Conservation (phyloP, 2,888 invertebrate genomes). For the Operophtera brumata region DNA sequence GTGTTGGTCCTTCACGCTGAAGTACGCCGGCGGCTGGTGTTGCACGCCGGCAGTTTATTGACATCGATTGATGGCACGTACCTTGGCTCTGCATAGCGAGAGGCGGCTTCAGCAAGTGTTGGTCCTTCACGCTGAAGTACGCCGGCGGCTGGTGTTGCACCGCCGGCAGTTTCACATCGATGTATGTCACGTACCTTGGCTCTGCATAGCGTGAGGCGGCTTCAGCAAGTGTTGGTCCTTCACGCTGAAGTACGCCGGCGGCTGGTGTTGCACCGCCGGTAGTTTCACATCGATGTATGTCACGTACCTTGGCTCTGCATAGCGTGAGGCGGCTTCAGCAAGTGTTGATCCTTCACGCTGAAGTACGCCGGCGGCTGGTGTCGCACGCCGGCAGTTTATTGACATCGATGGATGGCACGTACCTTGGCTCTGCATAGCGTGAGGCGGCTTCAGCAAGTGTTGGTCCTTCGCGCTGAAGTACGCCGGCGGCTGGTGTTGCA, state of each 20-base stretch:
- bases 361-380: slow-evolving; percentile 81
- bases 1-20: slow-evolving; percentile 95
- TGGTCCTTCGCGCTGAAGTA: slow-evolving; percentile 96
- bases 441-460: slow-evolving; percentile 95
- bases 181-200: too few relatives aligned
- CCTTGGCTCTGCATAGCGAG: slow-evolving; percentile 85
- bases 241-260: slow-evolving; percentile 91
- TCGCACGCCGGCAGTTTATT: slow-evolving; percentile 88
- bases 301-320: slow-evolving; percentile 78
- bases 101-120: slow-evolving; percentile 96
- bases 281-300: slow-evolving; percentile 80
- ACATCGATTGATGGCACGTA: background rate
- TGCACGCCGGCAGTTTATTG: slow-evolving; percentile 90
- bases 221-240: slow-evolving; percentile 96
- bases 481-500: slow-evolving; percentile 71
- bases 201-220: slow-evolving; percentile 93
- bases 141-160: slow-evolving; percentile 75
- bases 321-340: slow-evolving; percentile 95
- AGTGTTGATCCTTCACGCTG: slow-evolving; percentile 95
- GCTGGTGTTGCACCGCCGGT: slow-evolving; percentile 90
- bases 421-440: slow-evolving; percentile 84
- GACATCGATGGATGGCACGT: too few relatives aligned
- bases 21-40: slow-evolving; percentile 78
- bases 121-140: slow-evolving; percentile 94
- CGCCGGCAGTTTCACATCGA: slow-evolving; percentile 90